Base-by-base conservation (phyloP, 2,888 invertebrate genomes). In the Trachelus stipa region DNA sequence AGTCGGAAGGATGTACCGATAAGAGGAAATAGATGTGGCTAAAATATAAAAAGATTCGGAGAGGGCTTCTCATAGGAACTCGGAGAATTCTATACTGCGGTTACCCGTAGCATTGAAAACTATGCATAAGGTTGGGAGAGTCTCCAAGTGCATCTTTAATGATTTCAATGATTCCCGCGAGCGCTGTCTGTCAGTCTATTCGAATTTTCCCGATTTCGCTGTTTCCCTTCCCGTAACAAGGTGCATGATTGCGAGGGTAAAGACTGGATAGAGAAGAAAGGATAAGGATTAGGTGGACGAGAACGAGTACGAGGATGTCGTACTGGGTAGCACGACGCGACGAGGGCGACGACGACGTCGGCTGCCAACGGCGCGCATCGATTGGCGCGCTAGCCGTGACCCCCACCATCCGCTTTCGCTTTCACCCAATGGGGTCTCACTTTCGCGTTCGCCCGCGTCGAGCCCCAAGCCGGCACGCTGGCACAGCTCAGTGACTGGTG, bases 381-480 rank as follows among this genome's bases (percentile, higher is more conserved):
- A 91, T 91, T 91, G 91, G 91, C 88, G 89, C 89, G 83, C 88
- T 90, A 90, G 90, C 90, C 90, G 87, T 91, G 91, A 91, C 91
- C 91, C 91, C 91, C 91, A 91, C 91, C 91, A 91, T 84, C 79
- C 81, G 90, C 91, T 91, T 91, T 91, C 91, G 88, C 91, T 91
- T 91, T 91, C 91, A 91, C 90, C 91, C 91, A 91, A 91, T 91
- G 87, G 90, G 90, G 86, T 88, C 89, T 91, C 91, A 91, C 91
- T 91, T 91, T 91, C 91, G 90, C 90, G 90, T 86, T 90, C 90
- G 90, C 85, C 86, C 87, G 89, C 87, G 85, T 86, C 85, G 87
- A 85, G 87, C 86, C 87, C 82, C 87, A 86, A 81, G 83, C 86
- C 84, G 86, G 85, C 87, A 85, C 85, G 86, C 85, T 85, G 85